phyloP scores from a whole-genome alignment of 2,888 invertebrate genomes.

The Trypoxylon attenuatum region DNA sequence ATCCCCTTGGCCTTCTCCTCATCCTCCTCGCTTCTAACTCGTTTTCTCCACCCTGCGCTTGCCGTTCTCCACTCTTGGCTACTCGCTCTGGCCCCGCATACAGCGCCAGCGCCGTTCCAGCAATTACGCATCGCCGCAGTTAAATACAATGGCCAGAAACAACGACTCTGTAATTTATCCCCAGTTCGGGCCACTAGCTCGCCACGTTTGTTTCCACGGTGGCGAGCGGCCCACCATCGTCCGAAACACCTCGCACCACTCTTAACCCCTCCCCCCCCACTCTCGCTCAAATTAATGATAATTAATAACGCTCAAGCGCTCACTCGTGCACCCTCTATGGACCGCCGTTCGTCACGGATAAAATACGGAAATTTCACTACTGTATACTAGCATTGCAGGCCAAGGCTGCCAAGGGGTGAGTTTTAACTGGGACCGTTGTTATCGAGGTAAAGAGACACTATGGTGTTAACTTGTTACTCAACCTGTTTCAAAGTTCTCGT shows the following conservation, averaged over 20 bases:
- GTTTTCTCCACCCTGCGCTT: conserved; percentile 42
- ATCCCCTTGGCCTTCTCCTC: conserved; percentile 16
- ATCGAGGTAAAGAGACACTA: too few species aligned
- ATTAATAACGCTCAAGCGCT: conserved; percentile 43
- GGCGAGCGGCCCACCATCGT: conserved; percentile 14
- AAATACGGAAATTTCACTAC: conserved; percentile 20
- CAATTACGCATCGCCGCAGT: conserved; percentile 71
- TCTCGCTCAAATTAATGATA: conserved; percentile 51
- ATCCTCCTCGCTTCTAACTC: conserved; percentile 35
- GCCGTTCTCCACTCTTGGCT: not conserved
- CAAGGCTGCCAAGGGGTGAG: too few species aligned
- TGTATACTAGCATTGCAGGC: too few species aligned
- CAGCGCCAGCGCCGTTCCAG: conserved; percentile 58
- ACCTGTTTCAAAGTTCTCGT: too few species aligned
- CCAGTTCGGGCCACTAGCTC: conserved; percentile 47
- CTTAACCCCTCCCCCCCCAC: not conserved
- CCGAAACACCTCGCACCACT: conserved; percentile 7
- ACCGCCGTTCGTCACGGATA: conserved; percentile 34
- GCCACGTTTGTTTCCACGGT: conserved; percentile 43
- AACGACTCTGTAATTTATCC: conserved; percentile 71
- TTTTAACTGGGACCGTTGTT: too few species aligned
- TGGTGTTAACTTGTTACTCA: too few species aligned
- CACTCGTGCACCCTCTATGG: not conserved
- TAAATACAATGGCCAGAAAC: conserved; percentile 69
- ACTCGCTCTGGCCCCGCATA: not conserved